Conservation (phyloP, 2,797 vertebrate species). For the Muraenolepis orangiensis region DNA sequence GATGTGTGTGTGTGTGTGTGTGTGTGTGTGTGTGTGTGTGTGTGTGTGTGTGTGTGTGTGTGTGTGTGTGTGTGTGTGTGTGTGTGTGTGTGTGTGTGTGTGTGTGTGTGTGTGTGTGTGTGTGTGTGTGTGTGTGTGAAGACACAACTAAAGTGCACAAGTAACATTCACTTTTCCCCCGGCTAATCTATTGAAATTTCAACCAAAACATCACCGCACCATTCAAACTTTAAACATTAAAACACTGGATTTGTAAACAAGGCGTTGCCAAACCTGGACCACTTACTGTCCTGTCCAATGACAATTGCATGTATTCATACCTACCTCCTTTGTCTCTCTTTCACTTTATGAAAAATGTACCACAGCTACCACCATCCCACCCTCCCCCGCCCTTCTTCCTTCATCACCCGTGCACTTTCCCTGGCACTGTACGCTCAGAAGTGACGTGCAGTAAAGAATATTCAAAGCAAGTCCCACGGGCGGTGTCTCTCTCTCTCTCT, state of each 20-base stretch:
- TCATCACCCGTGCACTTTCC: conserved; percentile 26
- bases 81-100: conserved; percentile 4
- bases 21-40: conserved; percentile 25
- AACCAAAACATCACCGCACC: conserved; percentile 8
- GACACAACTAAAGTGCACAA: neutral
- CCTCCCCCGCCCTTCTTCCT: conserved; percentile 27
- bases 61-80: neutral
- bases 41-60: neutral
- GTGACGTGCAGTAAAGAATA: conserved; percentile 60
- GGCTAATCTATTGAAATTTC: neutral
- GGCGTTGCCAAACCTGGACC: neutral
- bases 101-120: neutral
- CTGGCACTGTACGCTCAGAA: conserved; percentile 53
- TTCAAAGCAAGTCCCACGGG: conserved; percentile 62
- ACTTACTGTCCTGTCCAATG: conserved; percentile 9
- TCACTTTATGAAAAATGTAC: conserved; percentile 61
- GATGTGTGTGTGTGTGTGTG: neutral
- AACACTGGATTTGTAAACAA: neutral
- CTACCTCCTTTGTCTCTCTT: conserved; percentile 13
- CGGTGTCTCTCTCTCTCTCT: conserved; percentile 27
- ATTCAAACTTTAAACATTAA: neutral
- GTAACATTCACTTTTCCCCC: neutral
- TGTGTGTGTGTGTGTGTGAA: conserved; percentile 6
- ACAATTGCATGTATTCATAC: conserved; percentile 27
- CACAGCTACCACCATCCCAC: conserved; percentile 22